These are phyloP conservation scores for Cerceris ruficornis DNA, from an alignment of 2,888 invertebrate species.

Conservation along the genomic window DNA sequence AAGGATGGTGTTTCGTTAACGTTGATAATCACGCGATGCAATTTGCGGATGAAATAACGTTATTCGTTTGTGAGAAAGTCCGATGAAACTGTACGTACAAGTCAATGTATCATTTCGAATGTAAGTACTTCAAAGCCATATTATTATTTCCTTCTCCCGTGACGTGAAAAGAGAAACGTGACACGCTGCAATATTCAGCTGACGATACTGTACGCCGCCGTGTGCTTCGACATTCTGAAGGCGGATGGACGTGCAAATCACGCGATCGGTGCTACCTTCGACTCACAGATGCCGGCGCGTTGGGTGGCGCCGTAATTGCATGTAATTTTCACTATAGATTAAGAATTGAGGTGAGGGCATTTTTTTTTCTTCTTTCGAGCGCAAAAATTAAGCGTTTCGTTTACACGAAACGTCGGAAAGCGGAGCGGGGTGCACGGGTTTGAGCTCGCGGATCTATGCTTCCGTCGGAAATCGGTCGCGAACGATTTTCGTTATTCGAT, in stretches of 20 bases:
- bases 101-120: slow-evolving; percentile 53
- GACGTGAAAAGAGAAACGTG: slow-evolving; percentile 64
- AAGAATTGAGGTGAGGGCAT: slow-evolving; percentile 62
- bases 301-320: slow-evolving; percentile 70
- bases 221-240: slow-evolving; percentile 57
- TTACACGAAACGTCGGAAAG: slow-evolving; percentile 35
- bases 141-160: slow-evolving; percentile 64
- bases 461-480: too few relatives aligned
- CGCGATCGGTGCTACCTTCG: slow-evolving; percentile 66
- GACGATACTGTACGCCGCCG: slow-evolving; percentile 51
- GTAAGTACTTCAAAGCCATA: slow-evolving; percentile 57
- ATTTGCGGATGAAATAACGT: slow-evolving; percentile 22
- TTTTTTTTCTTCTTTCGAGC: slow-evolving; percentile 39
- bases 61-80: slow-evolving; percentile 27
- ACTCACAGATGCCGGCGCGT: slow-evolving; percentile 68
- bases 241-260: slow-evolving; percentile 64
- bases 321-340: slow-evolving; percentile 70
- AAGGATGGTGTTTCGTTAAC: not conserved
- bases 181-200: slow-evolving; percentile 64
- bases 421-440: too few relatives aligned
- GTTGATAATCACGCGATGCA: slow-evolving; percentile 1
- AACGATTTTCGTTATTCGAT: too few relatives aligned
- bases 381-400: slow-evolving; percentile 57
- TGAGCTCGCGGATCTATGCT: too few relatives aligned
- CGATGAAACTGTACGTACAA: slow-evolving; percentile 38